A percentile compares a stretch with the other conserved stretches of the same genome.
Evolutionary conservation across 2,888 invertebrate genomes (phyloP).

Genomic region (Tipula lateralis): DNA sequence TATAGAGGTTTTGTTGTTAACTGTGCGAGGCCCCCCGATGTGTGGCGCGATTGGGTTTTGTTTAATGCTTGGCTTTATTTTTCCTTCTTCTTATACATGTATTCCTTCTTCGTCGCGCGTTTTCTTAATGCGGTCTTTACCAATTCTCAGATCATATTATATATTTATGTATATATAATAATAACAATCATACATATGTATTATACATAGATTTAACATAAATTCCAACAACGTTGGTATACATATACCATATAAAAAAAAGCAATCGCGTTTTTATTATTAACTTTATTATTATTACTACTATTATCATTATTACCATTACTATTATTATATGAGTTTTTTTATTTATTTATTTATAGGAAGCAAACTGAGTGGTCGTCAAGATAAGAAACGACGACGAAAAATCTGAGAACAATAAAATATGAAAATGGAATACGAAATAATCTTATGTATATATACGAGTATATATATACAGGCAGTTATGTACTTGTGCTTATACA

Average conservation of each 20-base stretch:
- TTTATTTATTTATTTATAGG: background rate
- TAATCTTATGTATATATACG: background rate
- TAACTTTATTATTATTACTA: background rate
- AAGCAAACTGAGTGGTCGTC: constrained; percentile 24
- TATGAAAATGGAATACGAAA: constrained; percentile 11
- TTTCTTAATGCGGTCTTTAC: background rate
- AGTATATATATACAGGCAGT: too few species aligned
- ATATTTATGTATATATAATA: background rate
- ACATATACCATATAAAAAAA: background rate
- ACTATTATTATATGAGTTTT: too few species aligned
- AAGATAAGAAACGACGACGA: constrained; percentile 1
- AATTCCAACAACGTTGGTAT: constrained; percentile 24
- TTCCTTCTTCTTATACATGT: background rate
- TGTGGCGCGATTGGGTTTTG: background rate
- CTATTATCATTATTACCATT: background rate
- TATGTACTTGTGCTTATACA: too few species aligned
- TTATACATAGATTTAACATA: constrained; percentile 15
- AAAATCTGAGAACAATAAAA: constrained; percentile 14
- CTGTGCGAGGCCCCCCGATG: constrained; percentile 15
- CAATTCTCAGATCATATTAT: background rate
- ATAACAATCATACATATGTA: constrained; percentile 1
- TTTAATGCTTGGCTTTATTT: background rate
- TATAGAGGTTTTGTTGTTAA: background rate
- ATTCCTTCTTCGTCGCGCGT: background rate
- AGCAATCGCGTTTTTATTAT: constrained; percentile 19